Percentiles rank a stretch among this genome's conserved stretches.
These are phyloP conservation scores for Hippocampus zosterae DNA, from an alignment of 2,113 vertebrate species.

Conservation along the genomic window DNA sequence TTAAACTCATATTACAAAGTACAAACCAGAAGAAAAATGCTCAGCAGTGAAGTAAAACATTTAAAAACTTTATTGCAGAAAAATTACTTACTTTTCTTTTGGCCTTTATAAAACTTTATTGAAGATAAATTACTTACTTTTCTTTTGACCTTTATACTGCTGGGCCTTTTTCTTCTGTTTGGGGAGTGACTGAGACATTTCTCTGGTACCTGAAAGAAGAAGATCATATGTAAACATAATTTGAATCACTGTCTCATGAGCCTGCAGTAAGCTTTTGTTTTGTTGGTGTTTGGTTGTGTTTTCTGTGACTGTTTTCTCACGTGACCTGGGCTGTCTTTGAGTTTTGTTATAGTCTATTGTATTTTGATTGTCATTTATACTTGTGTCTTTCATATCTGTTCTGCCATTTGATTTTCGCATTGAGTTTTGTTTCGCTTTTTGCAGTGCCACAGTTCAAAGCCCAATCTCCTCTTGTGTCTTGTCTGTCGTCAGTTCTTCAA, in stretches of 20 bases:
- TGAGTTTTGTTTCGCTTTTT: no score
- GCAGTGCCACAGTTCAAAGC: no score
- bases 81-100: constrained; percentile 93
- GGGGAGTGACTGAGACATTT: constrained; percentile 86
- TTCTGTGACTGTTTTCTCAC: not conserved
- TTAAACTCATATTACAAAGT: no score
- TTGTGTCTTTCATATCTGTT: no score
- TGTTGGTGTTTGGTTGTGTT: not conserved
- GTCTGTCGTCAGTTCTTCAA: no score
- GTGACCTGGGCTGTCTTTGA: no score
- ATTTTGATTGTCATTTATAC: no score
- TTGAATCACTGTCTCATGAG: not conserved
- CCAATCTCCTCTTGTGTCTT: no score
- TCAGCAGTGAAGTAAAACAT: not conserved
- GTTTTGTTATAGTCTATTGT: no score
- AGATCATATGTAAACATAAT: not conserved
- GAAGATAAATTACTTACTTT: constrained; percentile 81
- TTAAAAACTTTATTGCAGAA: not conserved
- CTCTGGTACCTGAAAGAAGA: constrained; percentile 81
- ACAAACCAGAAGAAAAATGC: not conserved
- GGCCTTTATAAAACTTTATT: constrained; percentile 76
- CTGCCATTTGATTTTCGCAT: no score
- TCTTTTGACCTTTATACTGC: constrained; percentile 99
- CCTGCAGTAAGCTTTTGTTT: no score
- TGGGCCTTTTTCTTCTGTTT: constrained; percentile 98